A percentile compares a stretch with the other conserved stretches of the same genome.
Conservation (phyloP, 2,113 vertebrate species). For the Psilopogon haemacephalus region DNA sequence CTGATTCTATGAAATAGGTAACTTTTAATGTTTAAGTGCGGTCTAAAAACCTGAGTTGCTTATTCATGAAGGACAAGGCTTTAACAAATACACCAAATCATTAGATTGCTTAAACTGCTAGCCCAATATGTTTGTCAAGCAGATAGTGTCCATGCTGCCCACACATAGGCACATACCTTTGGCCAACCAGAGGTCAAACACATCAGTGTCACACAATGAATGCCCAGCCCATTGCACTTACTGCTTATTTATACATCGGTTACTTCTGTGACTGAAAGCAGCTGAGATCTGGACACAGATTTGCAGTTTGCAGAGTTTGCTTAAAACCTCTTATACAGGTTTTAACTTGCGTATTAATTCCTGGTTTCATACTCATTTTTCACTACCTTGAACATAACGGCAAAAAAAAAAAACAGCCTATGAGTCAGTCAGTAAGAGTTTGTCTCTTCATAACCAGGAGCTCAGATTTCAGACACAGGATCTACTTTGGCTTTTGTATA, state of each 20-base stretch:
- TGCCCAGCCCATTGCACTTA: not conserved
- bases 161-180: not conserved
- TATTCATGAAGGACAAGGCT: not conserved
- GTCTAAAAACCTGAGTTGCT: not conserved
- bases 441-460: slow-evolving; percentile 67
- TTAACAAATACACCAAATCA: not conserved
- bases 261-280: slow-evolving; percentile 54
- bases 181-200: slow-evolving; percentile 48
- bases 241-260: not conserved
- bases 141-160: not conserved
- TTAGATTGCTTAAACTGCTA: not conserved
- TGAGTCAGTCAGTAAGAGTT: slow-evolving; percentile 68
- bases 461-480: slow-evolving; percentile 73
- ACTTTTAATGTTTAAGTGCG: not conserved
- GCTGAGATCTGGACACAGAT: slow-evolving; percentile 53
- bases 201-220: not conserved
- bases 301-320: slow-evolving; percentile 54
- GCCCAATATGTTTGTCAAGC: not conserved
- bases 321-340: slow-evolving; percentile 62
- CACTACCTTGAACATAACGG: slow-evolving; percentile 65
- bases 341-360: slow-evolving; percentile 74
- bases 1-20: too few species aligned
- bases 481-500: slow-evolving; percentile 67
- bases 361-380: slow-evolving; percentile 72
- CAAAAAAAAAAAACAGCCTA: slow-evolving; percentile 55